These are phyloP conservation scores for Spinus pinus DNA, from an alignment of 2,797 vertebrate genomes.

Conservation along the genomic window DNA sequence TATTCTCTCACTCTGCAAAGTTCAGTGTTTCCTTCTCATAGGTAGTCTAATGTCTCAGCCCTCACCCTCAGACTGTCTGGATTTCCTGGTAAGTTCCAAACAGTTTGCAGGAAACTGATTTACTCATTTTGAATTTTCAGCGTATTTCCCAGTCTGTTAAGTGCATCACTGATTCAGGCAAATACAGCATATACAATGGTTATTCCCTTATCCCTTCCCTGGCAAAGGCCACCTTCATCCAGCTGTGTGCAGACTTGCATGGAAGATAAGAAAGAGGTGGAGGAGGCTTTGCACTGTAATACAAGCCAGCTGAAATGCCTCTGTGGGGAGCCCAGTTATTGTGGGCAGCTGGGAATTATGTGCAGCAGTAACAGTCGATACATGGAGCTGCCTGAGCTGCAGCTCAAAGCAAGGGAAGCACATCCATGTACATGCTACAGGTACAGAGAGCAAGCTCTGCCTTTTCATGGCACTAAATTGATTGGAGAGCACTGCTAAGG, in stretches of 20 bases:
- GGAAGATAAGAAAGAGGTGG: neutral
- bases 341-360: slow-evolving; percentile 18
- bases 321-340: neutral
- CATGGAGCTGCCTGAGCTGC: neutral
- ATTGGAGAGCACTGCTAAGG: neutral
- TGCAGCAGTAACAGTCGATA: neutral
- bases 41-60: neutral
- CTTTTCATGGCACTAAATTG: neutral
- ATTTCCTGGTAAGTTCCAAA: neutral
- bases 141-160: neutral
- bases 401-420: neutral
- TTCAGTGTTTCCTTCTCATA: neutral
- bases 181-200: neutral
- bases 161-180: neutral
- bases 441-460: neutral
- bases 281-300: neutral
- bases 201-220: neutral
- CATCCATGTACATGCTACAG: neutral
- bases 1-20: neutral
- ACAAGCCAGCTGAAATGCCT: neutral
- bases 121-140: neutral
- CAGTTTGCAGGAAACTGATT: neutral
- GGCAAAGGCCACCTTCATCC: neutral
- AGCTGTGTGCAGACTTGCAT: neutral
- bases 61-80: neutral